These are phyloP conservation scores for Karalla daura DNA, from an alignment of 2,797 vertebrate genomes.

Conservation along the genomic window DNA sequence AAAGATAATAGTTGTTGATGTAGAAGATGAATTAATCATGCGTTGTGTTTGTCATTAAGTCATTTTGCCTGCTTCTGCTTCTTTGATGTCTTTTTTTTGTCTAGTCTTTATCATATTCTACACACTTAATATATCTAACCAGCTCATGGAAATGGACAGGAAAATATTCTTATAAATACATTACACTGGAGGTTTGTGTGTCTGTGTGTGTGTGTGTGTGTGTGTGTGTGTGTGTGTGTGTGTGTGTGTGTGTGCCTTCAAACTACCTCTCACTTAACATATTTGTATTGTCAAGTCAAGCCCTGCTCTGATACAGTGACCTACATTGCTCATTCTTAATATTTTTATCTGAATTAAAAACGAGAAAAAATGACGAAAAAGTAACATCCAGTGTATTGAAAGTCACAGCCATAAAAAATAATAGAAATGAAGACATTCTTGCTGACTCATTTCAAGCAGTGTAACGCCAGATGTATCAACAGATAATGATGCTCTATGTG, in stretches of 20 bases:
- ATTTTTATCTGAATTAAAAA: neutral
- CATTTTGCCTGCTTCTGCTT: no score
- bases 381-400: neutral
- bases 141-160: no score
- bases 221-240: neutral
- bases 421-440: neutral
- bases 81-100: no score
- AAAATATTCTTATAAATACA: no score
- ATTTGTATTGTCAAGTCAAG: conserved; percentile 16
- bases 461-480: neutral
- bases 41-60: conserved; percentile 12
- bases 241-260: neutral
- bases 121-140: no score
- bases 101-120: no score
- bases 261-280: conserved; percentile 3
- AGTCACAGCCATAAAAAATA: neutral
- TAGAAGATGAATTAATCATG: conserved; percentile 17
- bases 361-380: neutral
- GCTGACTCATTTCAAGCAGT: neutral
- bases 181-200: no score
- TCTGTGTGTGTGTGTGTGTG: no score
- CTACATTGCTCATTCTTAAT: conserved; percentile 20
- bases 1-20: neutral
- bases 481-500: neutral
- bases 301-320: conserved; percentile 1